Percentiles rank a stretch among this genome's conserved stretches.
Evolutionary conservation across 1,140 invertebrate species (phyloP).

Genomic region (Drosophila sp.): DNA sequence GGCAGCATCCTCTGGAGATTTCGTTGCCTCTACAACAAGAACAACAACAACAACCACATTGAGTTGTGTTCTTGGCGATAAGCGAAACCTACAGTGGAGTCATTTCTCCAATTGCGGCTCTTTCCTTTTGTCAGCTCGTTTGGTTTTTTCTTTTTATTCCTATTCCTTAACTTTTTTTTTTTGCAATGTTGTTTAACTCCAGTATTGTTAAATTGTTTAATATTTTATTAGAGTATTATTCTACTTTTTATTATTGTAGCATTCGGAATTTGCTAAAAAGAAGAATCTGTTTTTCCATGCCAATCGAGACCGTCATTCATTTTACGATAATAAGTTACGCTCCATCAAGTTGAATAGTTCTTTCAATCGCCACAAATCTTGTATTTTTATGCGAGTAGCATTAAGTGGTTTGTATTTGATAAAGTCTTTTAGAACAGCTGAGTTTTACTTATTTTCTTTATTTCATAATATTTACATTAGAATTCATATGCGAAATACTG

Average conservation of each 20-base stretch:
- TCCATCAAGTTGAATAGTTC: too few relatives aligned
- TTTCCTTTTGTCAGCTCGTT: constrained; percentile 10
- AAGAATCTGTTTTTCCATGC: neutral
- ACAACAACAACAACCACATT: constrained; percentile 47
- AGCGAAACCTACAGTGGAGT: constrained; percentile 47
- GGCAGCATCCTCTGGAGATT: constrained; percentile 71
- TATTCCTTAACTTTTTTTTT: neutral
- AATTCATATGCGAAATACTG: too few relatives aligned
- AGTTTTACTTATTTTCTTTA: too few relatives aligned
- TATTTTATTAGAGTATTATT: constrained; percentile 31
- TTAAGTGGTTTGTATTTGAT: too few relatives aligned
- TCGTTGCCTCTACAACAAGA: constrained; percentile 41
- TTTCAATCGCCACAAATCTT: too few relatives aligned
- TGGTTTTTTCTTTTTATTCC: neutral
- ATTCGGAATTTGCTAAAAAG: neutral
- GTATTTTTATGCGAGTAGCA: too few relatives aligned
- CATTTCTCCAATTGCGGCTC: constrained; percentile 51
- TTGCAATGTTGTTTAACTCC: constrained; percentile 39
- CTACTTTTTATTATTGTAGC: neutral
- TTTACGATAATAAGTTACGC: too few relatives aligned
- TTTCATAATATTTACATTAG: too few relatives aligned
- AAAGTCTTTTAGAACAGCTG: too few relatives aligned
- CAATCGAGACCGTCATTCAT: neutral
- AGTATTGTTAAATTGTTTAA: constrained; percentile 30
- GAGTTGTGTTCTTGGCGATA: constrained; percentile 55